Evolutionary conservation across 2,888 invertebrate species (phyloP).

Genomic region (Drosophila helvetica): DNA sequence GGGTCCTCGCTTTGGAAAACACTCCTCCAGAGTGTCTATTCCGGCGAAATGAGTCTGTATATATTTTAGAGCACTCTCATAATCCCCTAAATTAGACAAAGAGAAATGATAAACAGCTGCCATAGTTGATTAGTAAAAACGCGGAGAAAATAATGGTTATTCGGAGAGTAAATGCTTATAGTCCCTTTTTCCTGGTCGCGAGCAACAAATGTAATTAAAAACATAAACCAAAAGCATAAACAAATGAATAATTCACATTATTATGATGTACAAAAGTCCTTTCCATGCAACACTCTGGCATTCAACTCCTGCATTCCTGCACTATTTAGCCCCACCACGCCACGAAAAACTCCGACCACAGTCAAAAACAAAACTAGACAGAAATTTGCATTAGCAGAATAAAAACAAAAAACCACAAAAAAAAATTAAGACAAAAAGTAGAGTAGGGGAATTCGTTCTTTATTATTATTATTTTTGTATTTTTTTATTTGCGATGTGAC

Average conservation of each 20-base stretch:
- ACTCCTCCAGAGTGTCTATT: neutral
- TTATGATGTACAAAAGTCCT: slow-evolving; percentile 44
- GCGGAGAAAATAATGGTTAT: neutral
- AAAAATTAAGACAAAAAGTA: slow-evolving; percentile 1
- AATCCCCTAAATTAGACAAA: neutral
- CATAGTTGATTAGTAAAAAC: neutral
- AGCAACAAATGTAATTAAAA: slow-evolving; percentile 66
- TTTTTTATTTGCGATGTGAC: slow-evolving; percentile 23
- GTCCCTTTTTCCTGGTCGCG: neutral
- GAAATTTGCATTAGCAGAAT: slow-evolving; percentile 36
- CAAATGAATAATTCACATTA: slow-evolving; percentile 77
- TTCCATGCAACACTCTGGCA: too few species aligned
- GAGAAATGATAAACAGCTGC: neutral
- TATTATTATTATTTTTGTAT: slow-evolving; percentile 1
- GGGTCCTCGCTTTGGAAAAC: too few species aligned
- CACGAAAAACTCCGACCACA: slow-evolving; percentile 42
- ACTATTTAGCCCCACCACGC: slow-evolving; percentile 7
- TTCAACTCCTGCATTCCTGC: neutral
- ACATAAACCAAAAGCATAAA: slow-evolving; percentile 73
- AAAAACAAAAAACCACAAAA: slow-evolving; percentile 1
- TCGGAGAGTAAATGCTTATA: neutral
- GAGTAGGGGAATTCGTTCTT: slow-evolving; percentile 17
- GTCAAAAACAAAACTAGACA: slow-evolving; percentile 33
- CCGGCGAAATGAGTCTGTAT: neutral
- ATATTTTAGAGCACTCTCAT: neutral